Evolutionary conservation across 1,140 invertebrate genomes (phyloP), one percentile per base, ranked within the genome.

Genomic region (Cyclina sinensis): DNA sequence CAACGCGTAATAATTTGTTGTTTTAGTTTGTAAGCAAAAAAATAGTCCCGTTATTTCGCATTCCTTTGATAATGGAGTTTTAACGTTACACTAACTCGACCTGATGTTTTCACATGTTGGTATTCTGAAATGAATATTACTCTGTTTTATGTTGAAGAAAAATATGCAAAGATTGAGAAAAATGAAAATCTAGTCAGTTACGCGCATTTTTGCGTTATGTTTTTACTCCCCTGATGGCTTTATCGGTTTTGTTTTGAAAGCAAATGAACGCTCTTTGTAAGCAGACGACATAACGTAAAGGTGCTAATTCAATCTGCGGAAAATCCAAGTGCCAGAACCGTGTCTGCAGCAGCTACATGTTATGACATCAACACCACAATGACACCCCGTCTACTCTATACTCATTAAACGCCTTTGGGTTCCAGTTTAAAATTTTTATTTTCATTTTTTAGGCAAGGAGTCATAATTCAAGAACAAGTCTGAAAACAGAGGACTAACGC

Each of bases 21-120:
- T 78, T 78, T 78, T 78, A 78, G 46, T 78, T 78, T 35, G 30
- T 78, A 54, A 78, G 30, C 3, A 46, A 78, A 51, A 78, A 78
- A 78, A n/a, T n/a, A 78, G 74, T 48, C 30, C 74, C 74, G 74
- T 48, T 51, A 51, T 24, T 37, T 74, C 51, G 74, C 85, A 87
- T 87, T 78, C 85, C 85, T 48, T 35, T 46, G 74, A 59, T 87
- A 87, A 87, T 87, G 85, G 73, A 87, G 85, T 87, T 87, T 87
- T 87, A 87, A 80, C 85, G 85, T 87, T 87, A 80, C 70, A 80
- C 85, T 87, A 87, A 87, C 85, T 79, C 74, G 59, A 79, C 74
- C 39, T 68, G 86, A 82, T 81, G 80, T 74, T 59, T 82, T 82
- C 86, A 88, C 39, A 81, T 88, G 80, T 74, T 59, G 86, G 86